Percentiles rank a stretch among this genome's conserved stretches.
Conservation (phyloP, 2,113 vertebrate species). For the Tamias sibiricus region DNA sequence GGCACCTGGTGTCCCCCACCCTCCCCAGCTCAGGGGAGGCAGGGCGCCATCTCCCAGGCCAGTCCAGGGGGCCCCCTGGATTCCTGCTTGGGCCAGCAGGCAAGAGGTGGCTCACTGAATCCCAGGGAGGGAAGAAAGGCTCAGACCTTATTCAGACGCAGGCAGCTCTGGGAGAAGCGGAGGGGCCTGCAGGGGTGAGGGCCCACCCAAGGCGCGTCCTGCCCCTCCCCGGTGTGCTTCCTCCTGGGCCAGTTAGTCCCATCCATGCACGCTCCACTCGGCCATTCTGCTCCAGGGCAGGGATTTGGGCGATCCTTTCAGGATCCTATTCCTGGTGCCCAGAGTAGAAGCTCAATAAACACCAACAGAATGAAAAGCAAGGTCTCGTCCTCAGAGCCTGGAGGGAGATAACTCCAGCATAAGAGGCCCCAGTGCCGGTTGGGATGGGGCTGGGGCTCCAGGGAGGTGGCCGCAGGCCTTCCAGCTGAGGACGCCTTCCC, state of each 20-base stretch:
- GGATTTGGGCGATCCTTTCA: background rate
- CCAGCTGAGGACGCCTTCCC: background rate
- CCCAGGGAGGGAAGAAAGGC: background rate
- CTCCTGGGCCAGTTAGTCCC: background rate
- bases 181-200: too few relatives aligned
- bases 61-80: background rate
- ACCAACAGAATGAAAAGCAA: background rate
- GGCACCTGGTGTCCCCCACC: background rate
- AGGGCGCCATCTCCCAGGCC: background rate
- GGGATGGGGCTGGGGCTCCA: background rate
- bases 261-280: fast-evolving
- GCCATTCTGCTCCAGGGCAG: background rate
- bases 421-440: background rate
- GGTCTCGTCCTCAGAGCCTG: background rate
- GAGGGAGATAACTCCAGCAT: background rate
- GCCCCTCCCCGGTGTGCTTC: too few relatives aligned
- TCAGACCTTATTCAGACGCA: too few relatives aligned
- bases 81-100: background rate
- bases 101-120: background rate
- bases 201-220: fast-evolving
- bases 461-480: background rate
- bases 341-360: background rate
- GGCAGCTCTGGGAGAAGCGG: background rate
- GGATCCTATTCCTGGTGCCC: background rate
- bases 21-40: background rate